phyloP scores from a whole-genome alignment of 2,113 vertebrate species.

The Phyllopteryx taeniolatus region DNA sequence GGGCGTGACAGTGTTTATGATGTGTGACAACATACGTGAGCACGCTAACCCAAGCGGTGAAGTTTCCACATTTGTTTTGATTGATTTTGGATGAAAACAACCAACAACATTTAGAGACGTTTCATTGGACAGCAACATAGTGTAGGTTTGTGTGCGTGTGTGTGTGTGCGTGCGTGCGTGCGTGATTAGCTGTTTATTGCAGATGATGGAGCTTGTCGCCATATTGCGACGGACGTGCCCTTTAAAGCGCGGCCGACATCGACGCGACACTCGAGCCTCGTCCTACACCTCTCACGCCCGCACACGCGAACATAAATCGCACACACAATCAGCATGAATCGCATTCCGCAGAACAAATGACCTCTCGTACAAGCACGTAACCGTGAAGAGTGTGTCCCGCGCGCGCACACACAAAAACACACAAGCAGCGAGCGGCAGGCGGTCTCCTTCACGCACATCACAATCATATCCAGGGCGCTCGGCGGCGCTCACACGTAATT shows the following conservation, averaged over 20 bases:
- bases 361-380: slow-evolving; percentile 6
- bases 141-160: background rate
- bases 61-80: too few relatives aligned
- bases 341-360: slow-evolving; percentile 34
- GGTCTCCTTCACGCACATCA: slow-evolving; percentile 8
- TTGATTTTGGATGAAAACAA: too few relatives aligned
- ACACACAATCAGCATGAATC: slow-evolving; percentile 28
- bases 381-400: slow-evolving; percentile 7
- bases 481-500: slow-evolving; percentile 61
- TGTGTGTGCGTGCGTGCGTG: slow-evolving; percentile 3
- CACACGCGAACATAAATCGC: slow-evolving; percentile 16
- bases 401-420: slow-evolving; percentile 18
- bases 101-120: background rate
- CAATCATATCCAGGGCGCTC: slow-evolving; percentile 60
- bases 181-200: slow-evolving; percentile 46
- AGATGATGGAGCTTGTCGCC: slow-evolving; percentile 26
- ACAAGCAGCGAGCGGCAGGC: slow-evolving; percentile 8
- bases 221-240: slow-evolving; percentile 45
- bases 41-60: too few relatives aligned
- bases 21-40: too few relatives aligned
- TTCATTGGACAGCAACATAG: background rate
- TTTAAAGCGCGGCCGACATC: slow-evolving; percentile 33
- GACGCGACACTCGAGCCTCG: slow-evolving; percentile 42
- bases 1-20: too few relatives aligned
- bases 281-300: slow-evolving; percentile 5